Evolutionary conservation across 2,888 invertebrate genomes (phyloP).

Genomic region (Philhelius pedissequus): DNA sequence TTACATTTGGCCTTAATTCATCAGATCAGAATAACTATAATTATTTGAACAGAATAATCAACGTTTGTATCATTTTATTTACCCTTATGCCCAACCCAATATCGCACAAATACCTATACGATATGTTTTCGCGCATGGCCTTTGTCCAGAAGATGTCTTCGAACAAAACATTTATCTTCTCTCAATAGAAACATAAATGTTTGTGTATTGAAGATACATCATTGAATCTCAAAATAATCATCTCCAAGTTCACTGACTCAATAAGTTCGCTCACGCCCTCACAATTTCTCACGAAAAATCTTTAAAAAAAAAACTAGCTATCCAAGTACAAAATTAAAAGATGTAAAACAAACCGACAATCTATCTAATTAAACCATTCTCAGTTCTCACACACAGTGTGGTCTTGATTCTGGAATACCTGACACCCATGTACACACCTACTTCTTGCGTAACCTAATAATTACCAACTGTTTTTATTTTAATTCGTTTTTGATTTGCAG

Average conservation of each 20-base stretch:
- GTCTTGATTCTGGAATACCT: conserved; percentile 16
- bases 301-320: background rate
- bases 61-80: background rate
- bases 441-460: conserved; percentile 61
- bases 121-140: background rate
- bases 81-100: conserved; percentile 3
- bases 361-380: conserved; percentile 49
- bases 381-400: conserved; percentile 56
- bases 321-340: background rate
- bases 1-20: too few relatives aligned
- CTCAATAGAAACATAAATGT: too few relatives aligned
- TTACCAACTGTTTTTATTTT: conserved; percentile 50
- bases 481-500: conserved; percentile 32
- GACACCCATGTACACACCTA: conserved; percentile 33
- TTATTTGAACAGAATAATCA: background rate
- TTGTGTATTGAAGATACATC: too few relatives aligned
- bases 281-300: conserved; percentile 1
- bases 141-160: background rate
- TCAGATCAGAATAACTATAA: too few relatives aligned
- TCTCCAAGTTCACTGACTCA: conserved; percentile 1
- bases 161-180: background rate
- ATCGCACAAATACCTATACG: background rate
- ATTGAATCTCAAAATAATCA: background rate
- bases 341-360: conserved; percentile 13
- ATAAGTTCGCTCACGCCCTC: background rate